Percentiles rank a stretch among this genome's conserved stretches.
Conservation (phyloP, 1,140 invertebrate genomes). For the Plectrocnemia conspersa region DNA sequence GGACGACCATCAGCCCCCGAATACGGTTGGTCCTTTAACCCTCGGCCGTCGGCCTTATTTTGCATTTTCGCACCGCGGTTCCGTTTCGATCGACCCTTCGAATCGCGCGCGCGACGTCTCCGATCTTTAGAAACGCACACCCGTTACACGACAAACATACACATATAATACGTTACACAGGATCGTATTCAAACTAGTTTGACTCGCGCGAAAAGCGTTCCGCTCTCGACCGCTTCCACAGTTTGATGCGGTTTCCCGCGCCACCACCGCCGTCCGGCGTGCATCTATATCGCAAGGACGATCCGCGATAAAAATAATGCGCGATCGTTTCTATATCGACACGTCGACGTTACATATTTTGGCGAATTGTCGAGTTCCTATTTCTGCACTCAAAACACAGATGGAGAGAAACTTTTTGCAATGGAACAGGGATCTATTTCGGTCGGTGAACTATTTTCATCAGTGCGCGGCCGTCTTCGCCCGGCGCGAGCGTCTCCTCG, state of each 20-base stretch:
- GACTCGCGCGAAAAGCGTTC: too few species aligned
- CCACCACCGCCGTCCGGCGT: not conserved
- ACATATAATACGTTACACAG: not conserved
- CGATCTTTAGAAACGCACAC: slow-evolving; percentile 8
- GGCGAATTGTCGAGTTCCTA: too few species aligned
- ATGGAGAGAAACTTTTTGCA: slow-evolving; percentile 18
- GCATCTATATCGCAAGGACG: too few species aligned
- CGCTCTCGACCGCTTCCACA: not conserved
- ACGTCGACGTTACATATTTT: too few species aligned
- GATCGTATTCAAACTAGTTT: slow-evolving; percentile 6
- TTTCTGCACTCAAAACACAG: slow-evolving; percentile 10
- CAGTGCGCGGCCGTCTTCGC: slow-evolving; percentile 45
- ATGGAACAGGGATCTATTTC: slow-evolving; percentile 15
- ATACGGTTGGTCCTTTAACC: slow-evolving; percentile 40
- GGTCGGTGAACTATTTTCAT: slow-evolving; percentile 26
- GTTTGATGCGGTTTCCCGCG: not conserved
- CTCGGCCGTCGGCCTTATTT: slow-evolving; percentile 41
- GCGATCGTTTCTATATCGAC: slow-evolving; percentile 48
- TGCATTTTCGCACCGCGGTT: slow-evolving; percentile 44
- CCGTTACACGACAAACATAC: slow-evolving; percentile 1
- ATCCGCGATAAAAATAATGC: too few species aligned
- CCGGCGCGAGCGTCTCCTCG: slow-evolving; percentile 40
- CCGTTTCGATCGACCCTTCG: not conserved
- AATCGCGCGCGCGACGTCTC: slow-evolving; percentile 38
- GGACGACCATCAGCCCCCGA: slow-evolving; percentile 43